phyloP scores from a whole-genome alignment of 2,888 invertebrate species.

The Megastigmus dorsalis region DNA sequence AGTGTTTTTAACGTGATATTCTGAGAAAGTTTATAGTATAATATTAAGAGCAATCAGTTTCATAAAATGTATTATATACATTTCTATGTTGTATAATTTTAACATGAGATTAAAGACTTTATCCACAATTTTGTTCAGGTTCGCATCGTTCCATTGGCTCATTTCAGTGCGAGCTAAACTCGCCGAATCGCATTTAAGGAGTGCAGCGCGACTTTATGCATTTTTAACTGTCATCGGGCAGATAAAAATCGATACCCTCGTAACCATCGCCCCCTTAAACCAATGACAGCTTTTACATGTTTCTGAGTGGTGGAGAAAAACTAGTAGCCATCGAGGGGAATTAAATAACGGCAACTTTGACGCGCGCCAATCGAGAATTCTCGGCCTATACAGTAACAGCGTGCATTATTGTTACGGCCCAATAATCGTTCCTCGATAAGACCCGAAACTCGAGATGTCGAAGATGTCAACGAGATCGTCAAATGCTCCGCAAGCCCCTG shows the following conservation, averaged over 20 bases:
- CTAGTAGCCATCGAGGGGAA: constrained; percentile 23
- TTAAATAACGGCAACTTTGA: constrained; percentile 13
- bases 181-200: no score
- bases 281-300: constrained; percentile 13
- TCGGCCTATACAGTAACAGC: no score
- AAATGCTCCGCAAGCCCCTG: constrained; percentile 25
- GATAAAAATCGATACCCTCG: constrained; percentile 9
- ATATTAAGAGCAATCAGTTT: no score
- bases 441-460: not conserved
- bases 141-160: no score
- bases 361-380: not conserved
- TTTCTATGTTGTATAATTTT: no score
- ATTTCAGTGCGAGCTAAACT: no score
- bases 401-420: constrained; percentile 37
- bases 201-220: no score
- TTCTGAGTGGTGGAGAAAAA: not conserved
- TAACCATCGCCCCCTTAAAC: not conserved
- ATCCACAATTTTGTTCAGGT: no score
- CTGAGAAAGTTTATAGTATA: no score
- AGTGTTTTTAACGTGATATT: no score
- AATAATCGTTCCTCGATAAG: constrained; percentile 45
- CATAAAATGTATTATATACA: no score
- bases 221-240: not conserved
- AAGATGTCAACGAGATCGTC: constrained; percentile 50
- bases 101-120: no score